Conservation (phyloP, 1,140 invertebrate species). For the Arion vulgaris region DNA sequence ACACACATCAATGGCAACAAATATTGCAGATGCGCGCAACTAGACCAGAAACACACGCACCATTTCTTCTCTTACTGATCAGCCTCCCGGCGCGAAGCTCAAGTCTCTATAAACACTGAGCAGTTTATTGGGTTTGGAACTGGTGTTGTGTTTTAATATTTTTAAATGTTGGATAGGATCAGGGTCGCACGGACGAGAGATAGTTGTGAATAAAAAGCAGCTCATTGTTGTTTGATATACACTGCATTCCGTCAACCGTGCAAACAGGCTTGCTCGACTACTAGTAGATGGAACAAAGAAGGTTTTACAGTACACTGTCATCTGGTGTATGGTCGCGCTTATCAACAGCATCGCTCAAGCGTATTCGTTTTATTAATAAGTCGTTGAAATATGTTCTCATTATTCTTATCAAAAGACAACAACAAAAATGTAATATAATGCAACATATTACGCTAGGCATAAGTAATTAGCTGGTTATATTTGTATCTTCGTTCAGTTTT, state of each 20-base stretch:
- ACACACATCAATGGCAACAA: background rate
- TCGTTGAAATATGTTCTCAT: too few species aligned
- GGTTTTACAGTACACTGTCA: background rate
- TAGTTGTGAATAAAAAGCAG: background rate
- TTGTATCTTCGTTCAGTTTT: too few species aligned
- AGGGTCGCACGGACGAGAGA: background rate
- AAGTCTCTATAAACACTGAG: background rate
- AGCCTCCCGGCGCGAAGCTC: background rate
- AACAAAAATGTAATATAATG: too few species aligned
- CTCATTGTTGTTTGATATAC: background rate
- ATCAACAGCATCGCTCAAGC: background rate
- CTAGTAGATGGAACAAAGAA: background rate
- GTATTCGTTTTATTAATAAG: too few species aligned
- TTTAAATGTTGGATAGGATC: background rate
- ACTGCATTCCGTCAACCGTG: background rate
- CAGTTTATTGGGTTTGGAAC: background rate
- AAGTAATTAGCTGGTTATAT: too few species aligned
- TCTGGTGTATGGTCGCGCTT: background rate
- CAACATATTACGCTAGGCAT: too few species aligned
- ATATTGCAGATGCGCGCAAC: background rate
- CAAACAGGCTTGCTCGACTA: background rate
- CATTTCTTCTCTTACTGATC: background rate
- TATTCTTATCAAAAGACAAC: too few species aligned
- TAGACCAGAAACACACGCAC: background rate
- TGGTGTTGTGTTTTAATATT: background rate